Conservation (phyloP, 2,888 invertebrate genomes). For the Eupithecia inturbata region DNA sequence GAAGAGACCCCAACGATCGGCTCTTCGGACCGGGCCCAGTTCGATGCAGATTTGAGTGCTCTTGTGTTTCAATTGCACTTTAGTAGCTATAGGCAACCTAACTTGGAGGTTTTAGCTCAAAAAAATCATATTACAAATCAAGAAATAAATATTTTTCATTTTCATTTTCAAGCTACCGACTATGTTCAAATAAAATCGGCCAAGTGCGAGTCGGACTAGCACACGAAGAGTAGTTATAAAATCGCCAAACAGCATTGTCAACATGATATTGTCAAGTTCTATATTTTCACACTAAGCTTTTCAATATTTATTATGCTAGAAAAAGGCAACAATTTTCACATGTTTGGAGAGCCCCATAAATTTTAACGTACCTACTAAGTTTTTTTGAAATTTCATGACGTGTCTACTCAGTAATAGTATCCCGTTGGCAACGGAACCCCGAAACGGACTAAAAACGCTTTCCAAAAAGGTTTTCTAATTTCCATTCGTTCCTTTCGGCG, state of each 20-base stretch:
- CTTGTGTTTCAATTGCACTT: not conserved
- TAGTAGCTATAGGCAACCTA: not conserved
- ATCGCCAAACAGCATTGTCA: not conserved
- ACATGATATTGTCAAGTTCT: not conserved
- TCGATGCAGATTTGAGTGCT: slow-evolving; percentile 9
- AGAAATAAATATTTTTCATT: too few species aligned
- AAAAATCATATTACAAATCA: too few species aligned
- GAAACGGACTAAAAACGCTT: not conserved
- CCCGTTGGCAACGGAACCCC: not conserved
- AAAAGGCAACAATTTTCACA: too few species aligned
- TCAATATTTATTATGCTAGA: too few species aligned
- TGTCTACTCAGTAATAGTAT: not conserved
- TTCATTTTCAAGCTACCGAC: too few species aligned
- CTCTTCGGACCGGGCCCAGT: not conserved
- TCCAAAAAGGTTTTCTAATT: not conserved
- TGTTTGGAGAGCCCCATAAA: not conserved
- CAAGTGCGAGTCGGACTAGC: not conserved
- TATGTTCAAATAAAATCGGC: not conserved
- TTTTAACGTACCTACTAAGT: not conserved
- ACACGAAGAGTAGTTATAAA: not conserved
- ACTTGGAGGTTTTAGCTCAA: not conserved
- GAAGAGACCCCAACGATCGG: slow-evolving; percentile 6
- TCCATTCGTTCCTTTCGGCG: not conserved
- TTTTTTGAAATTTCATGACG: not conserved
- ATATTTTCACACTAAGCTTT: too few species aligned